phyloP scores from a whole-genome alignment of 2,797 vertebrate species.

The Acridotheres tristis region DNA sequence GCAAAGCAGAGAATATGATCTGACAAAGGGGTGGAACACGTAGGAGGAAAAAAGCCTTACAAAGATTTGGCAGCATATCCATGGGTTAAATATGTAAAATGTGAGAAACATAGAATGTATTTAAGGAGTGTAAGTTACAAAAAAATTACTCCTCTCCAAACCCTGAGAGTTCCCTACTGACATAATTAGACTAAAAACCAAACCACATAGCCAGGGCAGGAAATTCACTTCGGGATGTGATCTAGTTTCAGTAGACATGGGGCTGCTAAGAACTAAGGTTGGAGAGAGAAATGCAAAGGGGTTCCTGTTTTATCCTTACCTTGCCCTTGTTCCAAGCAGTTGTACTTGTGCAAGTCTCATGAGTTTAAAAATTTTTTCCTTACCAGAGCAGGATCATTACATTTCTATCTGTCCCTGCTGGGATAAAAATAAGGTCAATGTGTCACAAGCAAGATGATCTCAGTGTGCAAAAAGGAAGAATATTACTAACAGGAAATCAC shows the following conservation, averaged over 20 bases:
- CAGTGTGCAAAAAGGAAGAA: neutral
- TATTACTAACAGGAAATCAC: neutral
- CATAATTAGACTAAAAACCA: constrained; percentile 23
- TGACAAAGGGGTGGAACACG: neutral
- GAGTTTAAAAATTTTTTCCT: constrained; percentile 13
- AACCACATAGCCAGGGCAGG: neutral
- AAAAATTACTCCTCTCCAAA: neutral
- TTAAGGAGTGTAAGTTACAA: neutral
- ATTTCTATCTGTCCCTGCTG: neutral
- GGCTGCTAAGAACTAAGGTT: neutral
- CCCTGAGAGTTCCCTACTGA: neutral
- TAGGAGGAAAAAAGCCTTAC: neutral
- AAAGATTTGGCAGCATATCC: neutral
- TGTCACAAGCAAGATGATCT: neutral
- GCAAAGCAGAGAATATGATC: neutral
- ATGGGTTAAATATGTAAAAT: neutral
- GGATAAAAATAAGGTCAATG: constrained; percentile 11
- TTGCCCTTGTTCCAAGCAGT: neutral
- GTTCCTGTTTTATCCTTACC: neutral
- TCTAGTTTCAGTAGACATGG: neutral
- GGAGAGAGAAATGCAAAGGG: neutral
- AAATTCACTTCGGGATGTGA: neutral
- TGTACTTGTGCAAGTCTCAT: neutral
- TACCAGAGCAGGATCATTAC: neutral
- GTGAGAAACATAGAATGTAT: neutral